A percentile compares a stretch with the other conserved stretches of the same genome.
These are phyloP conservation scores for Trialeurodes vaporariorum DNA, from an alignment of 1,140 invertebrate species.

Conservation along the genomic window DNA sequence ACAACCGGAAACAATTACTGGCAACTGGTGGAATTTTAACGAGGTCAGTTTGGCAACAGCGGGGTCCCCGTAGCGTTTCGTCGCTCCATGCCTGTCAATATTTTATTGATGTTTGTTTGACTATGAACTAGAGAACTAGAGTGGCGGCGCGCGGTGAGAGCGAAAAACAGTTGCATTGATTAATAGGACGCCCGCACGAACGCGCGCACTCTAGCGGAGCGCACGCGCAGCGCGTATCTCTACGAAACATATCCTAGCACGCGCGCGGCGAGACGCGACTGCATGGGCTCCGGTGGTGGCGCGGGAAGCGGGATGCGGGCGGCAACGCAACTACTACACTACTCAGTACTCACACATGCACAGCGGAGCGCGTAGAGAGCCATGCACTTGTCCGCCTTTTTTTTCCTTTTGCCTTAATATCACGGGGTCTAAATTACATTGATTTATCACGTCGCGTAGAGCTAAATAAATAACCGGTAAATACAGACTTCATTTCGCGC, in stretches of 20 bases:
- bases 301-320: no score
- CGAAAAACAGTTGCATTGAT: not conserved
- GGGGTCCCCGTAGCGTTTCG: no score
- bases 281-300: no score
- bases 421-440: not conserved
- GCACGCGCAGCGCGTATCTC: not conserved
- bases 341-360: no score
- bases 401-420: not conserved
- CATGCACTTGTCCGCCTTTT: not conserved
- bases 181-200: not conserved
- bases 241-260: not conserved
- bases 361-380: no score
- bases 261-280: not conserved
- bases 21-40: no score
- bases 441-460: not conserved
- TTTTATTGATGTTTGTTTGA: conserved; percentile 1
- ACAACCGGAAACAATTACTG: no score
- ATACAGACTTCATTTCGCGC: not conserved
- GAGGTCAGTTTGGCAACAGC: no score
- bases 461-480: not conserved
- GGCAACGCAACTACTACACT: no score
- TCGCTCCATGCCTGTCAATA: no score
- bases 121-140: not conserved
- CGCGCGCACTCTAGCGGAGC: not conserved
- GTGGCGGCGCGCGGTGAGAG: no score